phyloP scores from a whole-genome alignment of 2,888 invertebrate species.

The Cataglyphis albicans region DNA sequence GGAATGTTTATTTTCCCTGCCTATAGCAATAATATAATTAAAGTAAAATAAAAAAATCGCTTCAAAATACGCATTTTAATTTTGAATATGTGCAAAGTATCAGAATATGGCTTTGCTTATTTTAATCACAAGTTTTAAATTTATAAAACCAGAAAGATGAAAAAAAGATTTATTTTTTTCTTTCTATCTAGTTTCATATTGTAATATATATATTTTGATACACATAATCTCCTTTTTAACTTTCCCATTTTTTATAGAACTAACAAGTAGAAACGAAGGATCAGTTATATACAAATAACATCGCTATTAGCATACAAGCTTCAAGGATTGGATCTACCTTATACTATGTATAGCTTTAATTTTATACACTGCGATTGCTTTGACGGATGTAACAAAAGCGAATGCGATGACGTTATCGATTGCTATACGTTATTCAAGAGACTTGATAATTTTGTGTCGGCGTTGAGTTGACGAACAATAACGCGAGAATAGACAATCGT shows the following conservation, averaged over 20 bases:
- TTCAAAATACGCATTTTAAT: background rate
- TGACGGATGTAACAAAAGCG: constrained; percentile 19
- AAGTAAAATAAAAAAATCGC: background rate
- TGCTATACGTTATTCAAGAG: constrained; percentile 22
- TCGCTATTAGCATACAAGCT: background rate
- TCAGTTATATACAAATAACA: background rate
- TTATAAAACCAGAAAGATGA: background rate
- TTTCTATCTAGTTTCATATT: background rate
- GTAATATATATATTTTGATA: background rate
- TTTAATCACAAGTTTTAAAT: background rate
- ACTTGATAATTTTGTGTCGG: constrained; percentile 61
- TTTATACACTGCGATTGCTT: constrained; percentile 18
- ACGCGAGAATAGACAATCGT: constrained; percentile 48
- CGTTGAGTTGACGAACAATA: constrained; percentile 63
- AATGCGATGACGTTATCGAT: constrained; percentile 33
- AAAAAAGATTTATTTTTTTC: background rate
- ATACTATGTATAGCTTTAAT: constrained; percentile 17
- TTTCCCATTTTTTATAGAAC: background rate
- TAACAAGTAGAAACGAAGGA: background rate
- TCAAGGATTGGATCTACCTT: background rate
- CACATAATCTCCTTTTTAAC: background rate
- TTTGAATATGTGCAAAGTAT: background rate
- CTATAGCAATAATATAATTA: background rate
- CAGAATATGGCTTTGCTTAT: background rate
- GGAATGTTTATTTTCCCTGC: background rate